phyloP scores from a whole-genome alignment of 2,797 vertebrate species.

The Pygocentrus nattereri region DNA sequence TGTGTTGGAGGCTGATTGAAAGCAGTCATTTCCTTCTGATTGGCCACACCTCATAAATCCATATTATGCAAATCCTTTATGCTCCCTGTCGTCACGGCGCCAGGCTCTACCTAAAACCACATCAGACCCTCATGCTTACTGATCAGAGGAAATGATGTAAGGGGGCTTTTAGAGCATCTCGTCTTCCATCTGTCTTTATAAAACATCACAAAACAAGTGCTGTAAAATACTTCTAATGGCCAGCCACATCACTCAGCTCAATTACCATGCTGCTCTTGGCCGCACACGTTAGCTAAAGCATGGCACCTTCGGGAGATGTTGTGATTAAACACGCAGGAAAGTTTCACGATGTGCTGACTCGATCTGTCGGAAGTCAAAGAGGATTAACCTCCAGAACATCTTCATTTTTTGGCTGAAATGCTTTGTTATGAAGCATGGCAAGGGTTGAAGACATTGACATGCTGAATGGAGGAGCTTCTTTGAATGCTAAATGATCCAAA shows the following conservation, averaged over 20 bases:
- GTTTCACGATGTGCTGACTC: conserved; percentile 22
- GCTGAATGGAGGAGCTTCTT: too few species aligned
- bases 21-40: conserved; percentile 35
- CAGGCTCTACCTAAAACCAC: background rate
- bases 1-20: conserved; percentile 39
- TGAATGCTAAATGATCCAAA: too few species aligned
- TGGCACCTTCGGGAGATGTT: background rate
- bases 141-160: conserved; percentile 31
- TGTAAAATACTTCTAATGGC: conserved; percentile 29
- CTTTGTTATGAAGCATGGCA: background rate
- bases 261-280: conserved; percentile 20
- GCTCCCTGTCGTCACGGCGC: conserved; percentile 7
- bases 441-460: background rate
- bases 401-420: conserved; percentile 25
- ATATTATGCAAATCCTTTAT: conserved; percentile 41
- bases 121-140: conserved; percentile 6
- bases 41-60: conserved; percentile 35
- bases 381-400: conserved; percentile 11
- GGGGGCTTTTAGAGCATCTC: conserved; percentile 27
- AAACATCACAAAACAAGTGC: background rate
- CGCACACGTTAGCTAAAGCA: conserved; percentile 1
- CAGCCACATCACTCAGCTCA: conserved; percentile 13
- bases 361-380: background rate
- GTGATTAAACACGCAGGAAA: background rate
- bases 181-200: conserved; percentile 18